phyloP scores from a whole-genome alignment of 2,888 invertebrate species.

The Acronicta aceris region DNA sequence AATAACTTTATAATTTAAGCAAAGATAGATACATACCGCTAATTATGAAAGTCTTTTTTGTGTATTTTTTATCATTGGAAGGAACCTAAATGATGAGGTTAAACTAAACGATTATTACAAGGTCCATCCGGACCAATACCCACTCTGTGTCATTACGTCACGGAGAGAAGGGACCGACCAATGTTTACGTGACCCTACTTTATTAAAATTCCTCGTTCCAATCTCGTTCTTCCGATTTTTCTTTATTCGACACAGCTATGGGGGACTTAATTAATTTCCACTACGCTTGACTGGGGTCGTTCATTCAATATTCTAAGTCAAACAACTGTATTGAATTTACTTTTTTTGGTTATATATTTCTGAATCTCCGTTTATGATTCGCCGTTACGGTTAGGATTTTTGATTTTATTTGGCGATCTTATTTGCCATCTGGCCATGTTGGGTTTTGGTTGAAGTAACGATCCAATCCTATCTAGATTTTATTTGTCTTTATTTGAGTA shows the following conservation, averaged over 20 bases:
- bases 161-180: slow-evolving; percentile 54
- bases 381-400: slow-evolving; percentile 36
- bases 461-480: slow-evolving; percentile 20
- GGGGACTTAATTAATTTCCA: slow-evolving; percentile 81
- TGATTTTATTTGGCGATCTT: slow-evolving; percentile 50
- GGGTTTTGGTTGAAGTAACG: slow-evolving; percentile 21
- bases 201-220: slow-evolving; percentile 84
- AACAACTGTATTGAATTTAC: slow-evolving; percentile 59
- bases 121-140: slow-evolving; percentile 16
- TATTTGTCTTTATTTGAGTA: slow-evolving; percentile 17
- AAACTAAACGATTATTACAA: slow-evolving; percentile 18
- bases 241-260: slow-evolving; percentile 66
- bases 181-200: slow-evolving; percentile 84
- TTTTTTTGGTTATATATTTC: slow-evolving; percentile 49
- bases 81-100: neutral
- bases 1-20: too few relatives aligned
- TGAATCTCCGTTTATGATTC: slow-evolving; percentile 42
- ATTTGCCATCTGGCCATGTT: slow-evolving; percentile 33
- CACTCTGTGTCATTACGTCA: slow-evolving; percentile 25
- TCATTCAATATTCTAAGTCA: slow-evolving; percentile 63
- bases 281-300: slow-evolving; percentile 65
- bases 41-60: too few relatives aligned
- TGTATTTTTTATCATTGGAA: too few relatives aligned
- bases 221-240: slow-evolving; percentile 70
- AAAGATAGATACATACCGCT: too few relatives aligned